Base-by-base conservation (phyloP, 1,140 invertebrate species). In the Aphelinus certus region DNA sequence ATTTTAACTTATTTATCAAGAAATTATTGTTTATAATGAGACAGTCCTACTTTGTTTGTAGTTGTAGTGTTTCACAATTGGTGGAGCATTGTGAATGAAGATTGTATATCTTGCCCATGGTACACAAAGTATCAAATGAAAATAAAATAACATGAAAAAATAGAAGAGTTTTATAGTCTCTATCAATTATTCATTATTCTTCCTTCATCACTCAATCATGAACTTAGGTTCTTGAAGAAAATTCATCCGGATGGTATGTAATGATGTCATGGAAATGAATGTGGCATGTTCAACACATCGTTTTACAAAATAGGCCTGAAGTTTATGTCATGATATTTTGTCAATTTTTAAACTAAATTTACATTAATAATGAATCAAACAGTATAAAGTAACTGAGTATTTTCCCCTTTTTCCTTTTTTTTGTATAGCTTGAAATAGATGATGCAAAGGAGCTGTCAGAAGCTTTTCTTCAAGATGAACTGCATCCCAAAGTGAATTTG, bases 401-500 rank as follows among this genome's bases (percentile, higher is more conserved):
- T n/a, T 60, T 47, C 55, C 26, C 60, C 49, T 6, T 62, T 66
- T 81, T 78, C 75, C 71, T 70, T 76, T 83, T 80, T 72, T 73
- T 78, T 85, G 86, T 90, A 73, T 88, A 98, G 96, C 86, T 99
- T 86, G 97, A 98, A 92, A 95, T 97, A 79, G 96, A 97, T 84
- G 92, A 93, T 80, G 94, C 94, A 61, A 91, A 91, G 79, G 96
- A 98, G 89, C 84, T 99, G 64, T 97, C 95, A 1, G 95, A 96
- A 87, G 93, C 94, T 77, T 97, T 91, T 87, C 89, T 99, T 5
- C 92, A 95, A 85, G 96, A 98, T 79, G 96, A 98, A 88, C 91
- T 99, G 75, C 96, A 99, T 89, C 97, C 97, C 6, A 97, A 96
- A 85, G 93, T 94, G 82, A 96, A 94, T 86, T 91, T 97, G 61